phyloP scores from a whole-genome alignment of 2,797 vertebrate species.

The Melanotaenia boesemani region DNA sequence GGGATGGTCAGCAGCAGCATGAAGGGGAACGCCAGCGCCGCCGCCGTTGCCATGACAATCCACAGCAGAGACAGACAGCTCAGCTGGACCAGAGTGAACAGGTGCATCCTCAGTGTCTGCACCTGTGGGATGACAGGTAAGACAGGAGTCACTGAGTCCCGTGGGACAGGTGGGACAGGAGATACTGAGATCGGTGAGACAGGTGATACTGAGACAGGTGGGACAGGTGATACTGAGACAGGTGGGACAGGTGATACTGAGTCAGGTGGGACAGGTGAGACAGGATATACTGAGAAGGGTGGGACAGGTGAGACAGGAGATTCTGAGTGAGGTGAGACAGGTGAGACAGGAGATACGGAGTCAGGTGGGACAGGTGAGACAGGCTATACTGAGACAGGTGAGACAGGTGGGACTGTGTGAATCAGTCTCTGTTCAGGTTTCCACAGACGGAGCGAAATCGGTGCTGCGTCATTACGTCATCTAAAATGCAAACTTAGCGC shows the following conservation, averaged over 20 bases:
- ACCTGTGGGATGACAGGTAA: constrained; percentile 78
- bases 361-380: constrained; percentile 50
- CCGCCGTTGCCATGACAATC: constrained; percentile 92
- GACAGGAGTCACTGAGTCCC: not conserved
- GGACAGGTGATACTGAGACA: not conserved
- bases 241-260: not conserved
- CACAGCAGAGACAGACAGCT: constrained; percentile 90
- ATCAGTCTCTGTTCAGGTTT: too few species aligned
- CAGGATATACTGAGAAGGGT: too few species aligned
- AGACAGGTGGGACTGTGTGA: too few species aligned
- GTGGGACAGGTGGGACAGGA: constrained; percentile 39
- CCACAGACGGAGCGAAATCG: too few species aligned
- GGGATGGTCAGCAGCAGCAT: constrained; percentile 93
- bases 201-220: too few species aligned
- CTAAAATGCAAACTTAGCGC: too few species aligned
- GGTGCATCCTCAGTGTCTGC: constrained; percentile 91
- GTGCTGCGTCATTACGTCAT: too few species aligned
- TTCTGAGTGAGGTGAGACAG: too few species aligned
- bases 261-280: constrained; percentile 50
- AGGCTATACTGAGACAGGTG: not conserved
- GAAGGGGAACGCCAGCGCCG: constrained; percentile 92
- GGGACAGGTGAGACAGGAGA: not conserved
- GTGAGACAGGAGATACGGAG: not conserved
- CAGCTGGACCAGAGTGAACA: constrained; percentile 91
- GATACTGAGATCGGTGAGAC: too few species aligned